These are phyloP conservation scores for Psilopsiagon aurifrons DNA, from an alignment of 2,113 vertebrate species.

Conservation along the genomic window DNA sequence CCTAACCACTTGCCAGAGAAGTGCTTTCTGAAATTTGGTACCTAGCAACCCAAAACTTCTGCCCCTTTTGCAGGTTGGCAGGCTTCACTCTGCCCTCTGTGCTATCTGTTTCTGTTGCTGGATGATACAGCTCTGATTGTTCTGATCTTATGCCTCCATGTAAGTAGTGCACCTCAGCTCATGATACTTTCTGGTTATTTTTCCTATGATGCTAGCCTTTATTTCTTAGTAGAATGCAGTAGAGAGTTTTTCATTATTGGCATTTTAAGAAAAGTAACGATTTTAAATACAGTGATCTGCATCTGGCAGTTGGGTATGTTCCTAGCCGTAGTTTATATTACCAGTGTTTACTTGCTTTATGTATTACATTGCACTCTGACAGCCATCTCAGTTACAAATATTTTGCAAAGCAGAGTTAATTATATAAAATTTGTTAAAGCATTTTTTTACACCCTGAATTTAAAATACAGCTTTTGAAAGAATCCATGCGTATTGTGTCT, in stretches of 20 bases:
- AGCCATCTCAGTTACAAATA: background rate
- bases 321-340: background rate
- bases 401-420: background rate
- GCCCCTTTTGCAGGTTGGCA: background rate
- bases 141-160: background rate
- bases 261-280: background rate
- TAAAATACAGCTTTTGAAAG: background rate
- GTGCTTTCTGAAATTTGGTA: background rate
- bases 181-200: background rate
- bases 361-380: background rate
- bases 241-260: background rate
- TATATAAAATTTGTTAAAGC: background rate
- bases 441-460: background rate
- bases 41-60: background rate
- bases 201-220: background rate
- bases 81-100: background rate
- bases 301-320: background rate
- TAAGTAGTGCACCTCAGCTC: background rate
- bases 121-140: background rate
- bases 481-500: rapidly evolving
- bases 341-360: background rate
- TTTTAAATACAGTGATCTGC: background rate
- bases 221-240: background rate
- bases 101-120: background rate
- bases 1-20: background rate